Evolutionary conservation across 2,888 invertebrate species (phyloP), one percentile per base, ranked within the genome.

Genomic region (Drosophila hamatofila): DNA sequence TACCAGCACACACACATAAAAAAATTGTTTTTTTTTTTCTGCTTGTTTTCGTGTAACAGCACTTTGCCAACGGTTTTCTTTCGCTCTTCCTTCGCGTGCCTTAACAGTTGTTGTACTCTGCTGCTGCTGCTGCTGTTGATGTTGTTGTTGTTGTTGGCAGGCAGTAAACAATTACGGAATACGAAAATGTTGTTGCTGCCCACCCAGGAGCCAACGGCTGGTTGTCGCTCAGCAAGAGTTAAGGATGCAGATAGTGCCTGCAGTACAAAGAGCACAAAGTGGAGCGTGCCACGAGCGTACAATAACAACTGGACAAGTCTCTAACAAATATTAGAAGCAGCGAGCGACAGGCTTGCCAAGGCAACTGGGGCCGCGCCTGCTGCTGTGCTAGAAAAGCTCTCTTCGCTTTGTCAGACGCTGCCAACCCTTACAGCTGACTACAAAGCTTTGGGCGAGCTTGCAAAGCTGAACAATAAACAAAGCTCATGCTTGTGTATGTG

Each of bases 231-330:
- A 54, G 33, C 8, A 11, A 54, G n/a, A 41, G 39, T 48, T 6
- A 23, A 14, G 18, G 16, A 33, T 35, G 23, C 46, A n/a, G 11
- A 6, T 27, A 48, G 48, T 27, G 21, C 30, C 9, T 23, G 25
- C 12, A 41, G 35, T 41, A 35, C 27, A 35, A 9, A 52, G n/a
- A 21, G 33, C 41, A 33, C 23, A 51, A 39, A 42, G 54, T 69
- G 52, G 41, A 57, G 76, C 72, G 68, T 82, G 70, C 67, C 75
- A 75, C 72, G 81, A 74, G 71, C 75, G 48, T 30, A 63, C 83
- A 87, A 70, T 81, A 81, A 83, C 84, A 87, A 78, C 80, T 72
- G 75, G 68, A 68, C n/a, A 72, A 65, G 55, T 52, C 46, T 25
- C 56, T 51, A 61, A 48, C 49, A 63, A 75, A 59, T 54, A 33